Conservation (phyloP, 2,113 vertebrate species). For the Limnothrissa miodon region DNA sequence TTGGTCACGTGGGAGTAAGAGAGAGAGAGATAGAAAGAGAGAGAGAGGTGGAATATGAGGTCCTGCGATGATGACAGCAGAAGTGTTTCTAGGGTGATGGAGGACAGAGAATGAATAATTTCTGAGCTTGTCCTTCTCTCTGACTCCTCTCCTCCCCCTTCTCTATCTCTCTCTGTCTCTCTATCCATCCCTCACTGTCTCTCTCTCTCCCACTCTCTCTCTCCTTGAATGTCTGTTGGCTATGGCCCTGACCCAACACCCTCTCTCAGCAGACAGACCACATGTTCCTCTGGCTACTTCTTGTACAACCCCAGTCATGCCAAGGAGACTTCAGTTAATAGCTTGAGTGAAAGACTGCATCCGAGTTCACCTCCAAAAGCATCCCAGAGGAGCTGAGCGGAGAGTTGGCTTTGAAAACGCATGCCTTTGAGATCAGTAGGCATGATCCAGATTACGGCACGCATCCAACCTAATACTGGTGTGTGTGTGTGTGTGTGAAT, state of each 20-base stretch:
- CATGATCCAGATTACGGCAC: neutral
- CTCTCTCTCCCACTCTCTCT: neutral
- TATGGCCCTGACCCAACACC: neutral
- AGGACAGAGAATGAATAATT: neutral
- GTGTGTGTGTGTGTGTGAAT: constrained; percentile 3
- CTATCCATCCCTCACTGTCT: neutral
- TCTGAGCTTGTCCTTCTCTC: neutral
- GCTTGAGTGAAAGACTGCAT: neutral
- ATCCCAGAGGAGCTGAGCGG: neutral
- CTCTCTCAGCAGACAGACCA: neutral
- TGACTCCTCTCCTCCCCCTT: neutral
- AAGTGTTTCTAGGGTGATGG: neutral
- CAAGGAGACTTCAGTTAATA: neutral
- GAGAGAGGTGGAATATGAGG: neutral
- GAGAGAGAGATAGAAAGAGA: neutral
- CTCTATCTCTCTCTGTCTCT: too few relatives aligned
- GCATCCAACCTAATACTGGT: neutral
- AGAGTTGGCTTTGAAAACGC: neutral
- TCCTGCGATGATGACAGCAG: neutral
- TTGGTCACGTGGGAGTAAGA: neutral
- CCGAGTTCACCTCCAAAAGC: neutral
- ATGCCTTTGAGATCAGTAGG: neutral
- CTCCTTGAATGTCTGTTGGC: neutral
- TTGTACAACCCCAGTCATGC: neutral
- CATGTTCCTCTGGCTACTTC: neutral